phyloP scores from a whole-genome alignment of 2,888 invertebrate genomes.

The Lochmaea capreae region DNA sequence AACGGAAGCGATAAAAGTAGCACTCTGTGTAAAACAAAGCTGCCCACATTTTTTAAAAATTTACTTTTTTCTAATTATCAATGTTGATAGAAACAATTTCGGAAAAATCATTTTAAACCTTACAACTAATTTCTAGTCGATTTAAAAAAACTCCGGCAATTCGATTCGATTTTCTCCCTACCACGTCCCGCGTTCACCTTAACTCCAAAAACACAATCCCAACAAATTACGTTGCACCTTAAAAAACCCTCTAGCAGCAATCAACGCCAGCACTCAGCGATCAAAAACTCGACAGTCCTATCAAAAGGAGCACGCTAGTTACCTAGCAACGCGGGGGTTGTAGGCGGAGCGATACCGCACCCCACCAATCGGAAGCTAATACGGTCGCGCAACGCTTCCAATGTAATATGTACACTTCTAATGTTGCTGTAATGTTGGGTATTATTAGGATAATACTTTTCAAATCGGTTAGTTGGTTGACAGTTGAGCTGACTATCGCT shows the following conservation, averaged over 20 bases:
- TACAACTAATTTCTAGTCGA: not conserved
- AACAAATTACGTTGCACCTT: slow-evolving; percentile 42
- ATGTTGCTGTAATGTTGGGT: slow-evolving; percentile 67
- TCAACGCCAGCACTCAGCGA: slow-evolving; percentile 41
- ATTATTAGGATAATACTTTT: slow-evolving; percentile 67
- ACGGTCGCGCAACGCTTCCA: slow-evolving; percentile 60
- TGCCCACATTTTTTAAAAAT: too few relatives aligned
- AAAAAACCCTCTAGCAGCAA: slow-evolving; percentile 42
- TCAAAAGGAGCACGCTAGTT: slow-evolving; percentile 52
- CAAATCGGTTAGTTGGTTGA: slow-evolving; percentile 66
- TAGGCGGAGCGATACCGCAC: slow-evolving; percentile 57
- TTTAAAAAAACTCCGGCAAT: not conserved
- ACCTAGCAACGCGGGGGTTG: slow-evolving; percentile 59
- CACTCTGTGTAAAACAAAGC: too few relatives aligned
- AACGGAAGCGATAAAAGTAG: too few relatives aligned
- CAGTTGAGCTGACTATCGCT: slow-evolving; percentile 55
- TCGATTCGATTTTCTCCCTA: not conserved
- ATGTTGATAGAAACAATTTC: too few relatives aligned
- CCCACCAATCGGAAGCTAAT: slow-evolving; percentile 56
- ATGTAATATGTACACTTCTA: slow-evolving; percentile 66
- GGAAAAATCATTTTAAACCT: too few relatives aligned
- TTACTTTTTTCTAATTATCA: too few relatives aligned
- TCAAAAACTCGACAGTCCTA: slow-evolving; percentile 55
- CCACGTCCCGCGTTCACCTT: slow-evolving; percentile 26
- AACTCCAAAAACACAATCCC: slow-evolving; percentile 39